Evolutionary conservation across 2,797 vertebrate species (phyloP).

Genomic region (Gobio occitaniae): DNA sequence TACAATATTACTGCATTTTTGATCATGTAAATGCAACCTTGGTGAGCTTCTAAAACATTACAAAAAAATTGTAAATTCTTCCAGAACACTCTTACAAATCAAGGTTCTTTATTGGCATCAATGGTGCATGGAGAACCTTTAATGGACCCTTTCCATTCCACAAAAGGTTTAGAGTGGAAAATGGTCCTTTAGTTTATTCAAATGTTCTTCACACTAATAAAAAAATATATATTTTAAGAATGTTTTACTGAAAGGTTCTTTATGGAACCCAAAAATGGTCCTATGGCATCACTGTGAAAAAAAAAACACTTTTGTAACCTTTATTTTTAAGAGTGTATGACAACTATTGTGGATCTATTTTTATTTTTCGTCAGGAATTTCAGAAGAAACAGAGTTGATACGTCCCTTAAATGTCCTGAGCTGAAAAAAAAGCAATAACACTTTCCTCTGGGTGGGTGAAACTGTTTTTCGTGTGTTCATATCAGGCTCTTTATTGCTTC

Average conservation of each 20-base stretch:
- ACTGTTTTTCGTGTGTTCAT: neutral
- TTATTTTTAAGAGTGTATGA: neutral
- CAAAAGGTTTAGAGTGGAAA: too few relatives aligned
- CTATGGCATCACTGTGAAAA: too few relatives aligned
- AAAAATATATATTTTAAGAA: neutral
- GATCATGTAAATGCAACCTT: neutral
- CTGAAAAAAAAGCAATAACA: neutral
- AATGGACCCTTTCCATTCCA: neutral
- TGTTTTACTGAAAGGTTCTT: too few relatives aligned
- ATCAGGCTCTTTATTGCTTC: neutral
- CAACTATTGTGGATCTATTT: neutral
- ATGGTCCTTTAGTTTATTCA: too few relatives aligned
- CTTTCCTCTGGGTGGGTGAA: neutral
- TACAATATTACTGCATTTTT: neutral
- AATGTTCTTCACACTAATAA: neutral
- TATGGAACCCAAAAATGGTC: too few relatives aligned
- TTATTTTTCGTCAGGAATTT: neutral
- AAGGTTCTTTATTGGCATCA: neutral
- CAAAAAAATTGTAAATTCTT: neutral
- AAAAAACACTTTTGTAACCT: too few relatives aligned
- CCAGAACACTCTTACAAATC: neutral
- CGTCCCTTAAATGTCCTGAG: neutral
- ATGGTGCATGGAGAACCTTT: neutral
- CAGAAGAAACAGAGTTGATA: neutral
- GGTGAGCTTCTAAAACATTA: neutral